Evolutionary conservation across 1,140 invertebrate genomes (phyloP).

Genomic region (Drosophila pseudoobscura): DNA sequence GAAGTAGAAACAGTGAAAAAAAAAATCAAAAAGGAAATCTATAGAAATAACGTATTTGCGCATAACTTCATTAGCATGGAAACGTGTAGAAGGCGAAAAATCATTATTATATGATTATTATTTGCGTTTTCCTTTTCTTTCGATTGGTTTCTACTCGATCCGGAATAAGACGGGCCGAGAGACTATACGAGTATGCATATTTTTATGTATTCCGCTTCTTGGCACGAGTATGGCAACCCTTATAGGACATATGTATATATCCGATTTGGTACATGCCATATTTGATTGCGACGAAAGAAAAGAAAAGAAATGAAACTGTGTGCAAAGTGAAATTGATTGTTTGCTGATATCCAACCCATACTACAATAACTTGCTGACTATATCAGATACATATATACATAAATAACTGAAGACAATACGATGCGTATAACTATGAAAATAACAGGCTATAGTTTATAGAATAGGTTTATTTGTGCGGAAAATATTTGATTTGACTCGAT

Average conservation of each 20-base stretch:
- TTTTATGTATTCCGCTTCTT: not conserved
- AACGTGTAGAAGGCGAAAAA: slow-evolving; percentile 4
- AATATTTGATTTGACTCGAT: slow-evolving; percentile 31
- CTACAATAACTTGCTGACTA: slow-evolving; percentile 60
- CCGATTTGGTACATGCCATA: slow-evolving; percentile 55
- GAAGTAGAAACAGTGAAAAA: slow-evolving; percentile 14
- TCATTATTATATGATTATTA: slow-evolving; percentile 25
- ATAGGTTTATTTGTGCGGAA: not conserved
- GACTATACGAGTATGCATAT: no score
- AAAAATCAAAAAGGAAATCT: slow-evolving; percentile 17
- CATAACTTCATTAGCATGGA: slow-evolving; percentile 65
- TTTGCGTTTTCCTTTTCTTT: slow-evolving; percentile 10
- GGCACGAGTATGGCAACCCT: not conserved
- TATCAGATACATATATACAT: slow-evolving; percentile 33
- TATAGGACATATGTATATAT: slow-evolving; percentile 47
- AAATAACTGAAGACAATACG: slow-evolving; percentile 22
- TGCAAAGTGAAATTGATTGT: slow-evolving; percentile 46
- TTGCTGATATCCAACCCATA: slow-evolving; percentile 2
- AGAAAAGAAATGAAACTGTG: slow-evolving; percentile 10
- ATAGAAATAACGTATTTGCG: slow-evolving; percentile 54
- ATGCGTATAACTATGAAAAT: slow-evolving; percentile 1
- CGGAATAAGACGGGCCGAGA: slow-evolving; percentile 6
- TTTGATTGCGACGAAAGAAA: slow-evolving; percentile 15
- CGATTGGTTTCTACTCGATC: not conserved
- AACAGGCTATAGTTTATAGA: not conserved